These are phyloP conservation scores for Leucophenga montana DNA, from an alignment of 2,888 invertebrate species.

Conservation along the genomic window DNA sequence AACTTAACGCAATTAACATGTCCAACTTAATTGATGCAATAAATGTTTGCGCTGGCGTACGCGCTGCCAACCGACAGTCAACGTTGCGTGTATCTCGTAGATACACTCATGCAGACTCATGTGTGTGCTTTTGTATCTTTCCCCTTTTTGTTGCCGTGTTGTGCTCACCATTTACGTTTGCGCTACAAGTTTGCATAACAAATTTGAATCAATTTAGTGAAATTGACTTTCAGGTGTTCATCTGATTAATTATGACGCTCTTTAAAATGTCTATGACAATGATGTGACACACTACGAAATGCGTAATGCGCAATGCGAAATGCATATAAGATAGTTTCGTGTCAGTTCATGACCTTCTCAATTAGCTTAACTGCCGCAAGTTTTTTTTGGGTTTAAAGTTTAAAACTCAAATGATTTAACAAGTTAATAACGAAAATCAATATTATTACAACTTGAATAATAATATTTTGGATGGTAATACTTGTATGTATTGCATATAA, in stretches of 20 bases:
- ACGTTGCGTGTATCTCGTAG: slow-evolving; percentile 53
- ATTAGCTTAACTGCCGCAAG: no score
- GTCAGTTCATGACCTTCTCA: no score
- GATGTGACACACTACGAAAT: not conserved
- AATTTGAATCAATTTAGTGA: slow-evolving; percentile 66
- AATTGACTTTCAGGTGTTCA: slow-evolving; percentile 60
- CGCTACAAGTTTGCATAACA: slow-evolving; percentile 50
- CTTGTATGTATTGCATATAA: no score
- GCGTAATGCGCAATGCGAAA: not conserved
- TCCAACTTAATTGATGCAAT: slow-evolving; percentile 68
- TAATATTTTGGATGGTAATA: slow-evolving; percentile 12
- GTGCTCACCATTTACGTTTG: not conserved
- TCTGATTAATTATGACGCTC: slow-evolving; percentile 56
- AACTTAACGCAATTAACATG: slow-evolving; percentile 67
- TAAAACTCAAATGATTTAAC: slow-evolving; percentile 15
- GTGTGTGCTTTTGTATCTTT: slow-evolving; percentile 39
- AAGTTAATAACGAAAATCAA: slow-evolving; percentile 22
- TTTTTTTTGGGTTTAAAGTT: no score
- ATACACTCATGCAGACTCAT: not conserved
- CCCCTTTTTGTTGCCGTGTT: slow-evolving; percentile 27
- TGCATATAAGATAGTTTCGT: no score
- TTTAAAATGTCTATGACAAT: not conserved
- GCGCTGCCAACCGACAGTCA: slow-evolving; percentile 53
- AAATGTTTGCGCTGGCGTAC: slow-evolving; percentile 58
- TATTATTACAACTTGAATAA: slow-evolving; percentile 13